Conservation (phyloP, 2,888 invertebrate species). For the Catocala fraxini region DNA sequence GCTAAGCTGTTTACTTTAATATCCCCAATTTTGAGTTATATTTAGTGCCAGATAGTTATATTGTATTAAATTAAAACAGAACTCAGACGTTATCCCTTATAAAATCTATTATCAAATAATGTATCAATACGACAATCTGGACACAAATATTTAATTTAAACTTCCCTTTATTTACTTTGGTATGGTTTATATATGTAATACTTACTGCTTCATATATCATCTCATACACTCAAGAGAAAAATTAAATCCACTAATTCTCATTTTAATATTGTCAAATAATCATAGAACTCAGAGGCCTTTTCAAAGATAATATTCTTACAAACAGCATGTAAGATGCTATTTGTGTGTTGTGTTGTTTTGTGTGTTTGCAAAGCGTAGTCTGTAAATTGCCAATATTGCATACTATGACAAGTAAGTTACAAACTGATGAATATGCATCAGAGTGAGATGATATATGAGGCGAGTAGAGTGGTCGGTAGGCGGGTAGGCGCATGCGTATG, state of each 20-base stretch:
- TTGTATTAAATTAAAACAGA: background rate
- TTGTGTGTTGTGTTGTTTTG: no score
- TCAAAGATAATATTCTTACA: no score
- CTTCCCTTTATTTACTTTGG: conserved; percentile 25
- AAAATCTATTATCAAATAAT: no score
- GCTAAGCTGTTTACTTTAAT: background rate
- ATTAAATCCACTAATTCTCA: background rate
- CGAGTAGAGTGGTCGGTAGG: conserved; percentile 36
- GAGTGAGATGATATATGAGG: conserved; percentile 52
- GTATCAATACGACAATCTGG: conserved; percentile 17
- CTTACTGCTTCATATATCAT: conserved; percentile 47
- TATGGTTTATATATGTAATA: conserved; percentile 30
- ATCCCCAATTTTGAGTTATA: background rate
- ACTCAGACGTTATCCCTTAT: no score
- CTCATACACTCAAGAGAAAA: conserved; percentile 39
- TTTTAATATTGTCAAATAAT: no score
- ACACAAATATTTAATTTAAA: conserved; percentile 16
- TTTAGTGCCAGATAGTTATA: conserved; percentile 8
- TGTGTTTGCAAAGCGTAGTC: no score
- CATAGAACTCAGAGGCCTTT: no score
- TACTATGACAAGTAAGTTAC: no score
- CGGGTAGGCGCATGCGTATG: conserved; percentile 88
- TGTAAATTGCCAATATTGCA: no score
- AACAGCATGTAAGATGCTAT: no score
- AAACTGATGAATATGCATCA: no score